Conservation (phyloP, 2,797 vertebrate species). For the Poeciliopsis gracilis region DNA sequence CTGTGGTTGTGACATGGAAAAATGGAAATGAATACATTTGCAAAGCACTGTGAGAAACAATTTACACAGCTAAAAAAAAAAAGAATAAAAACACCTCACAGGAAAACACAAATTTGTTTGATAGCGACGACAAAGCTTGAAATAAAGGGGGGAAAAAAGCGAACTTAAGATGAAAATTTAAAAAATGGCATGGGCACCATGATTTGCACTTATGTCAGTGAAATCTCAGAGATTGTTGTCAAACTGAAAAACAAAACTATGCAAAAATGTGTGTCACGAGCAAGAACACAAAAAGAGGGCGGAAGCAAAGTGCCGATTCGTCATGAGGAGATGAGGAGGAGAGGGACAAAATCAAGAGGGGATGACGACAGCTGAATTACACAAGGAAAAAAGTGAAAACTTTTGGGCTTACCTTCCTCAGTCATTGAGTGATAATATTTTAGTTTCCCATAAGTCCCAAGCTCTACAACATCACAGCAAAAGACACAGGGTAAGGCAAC, state of each 20-base stretch:
- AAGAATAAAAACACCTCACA: slow-evolving; percentile 46
- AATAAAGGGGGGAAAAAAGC: slow-evolving; percentile 31
- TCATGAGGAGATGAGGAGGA: slow-evolving; percentile 45
- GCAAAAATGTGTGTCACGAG: slow-evolving; percentile 63
- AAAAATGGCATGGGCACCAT: slow-evolving; percentile 65
- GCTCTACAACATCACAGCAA: slow-evolving; percentile 99
- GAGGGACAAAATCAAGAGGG: slow-evolving; percentile 30
- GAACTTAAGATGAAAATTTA: slow-evolving; percentile 16
- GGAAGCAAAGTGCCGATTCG: slow-evolving; percentile 16
- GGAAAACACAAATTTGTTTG: slow-evolving; percentile 32
- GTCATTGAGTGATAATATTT: slow-evolving; percentile 99
- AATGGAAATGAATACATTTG: neutral
- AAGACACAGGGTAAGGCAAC: slow-evolving; percentile 96
- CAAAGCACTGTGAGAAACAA: neutral
- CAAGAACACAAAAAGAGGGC: slow-evolving; percentile 31
- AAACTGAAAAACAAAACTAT: slow-evolving; percentile 63
- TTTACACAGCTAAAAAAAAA: slow-evolving; percentile 8
- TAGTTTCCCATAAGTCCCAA: slow-evolving; percentile 99
- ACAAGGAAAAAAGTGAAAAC: slow-evolving; percentile 72
- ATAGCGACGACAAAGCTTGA: slow-evolving; percentile 13
- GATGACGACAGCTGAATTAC: slow-evolving; percentile 62
- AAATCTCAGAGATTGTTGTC: slow-evolving; percentile 83
- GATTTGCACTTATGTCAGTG: slow-evolving; percentile 83
- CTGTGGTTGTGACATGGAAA: neutral
- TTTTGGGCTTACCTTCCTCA: slow-evolving; percentile 99